Base-by-base conservation (phyloP, 2,113 vertebrate genomes). In the Protobothrops mucrosquamatus region DNA sequence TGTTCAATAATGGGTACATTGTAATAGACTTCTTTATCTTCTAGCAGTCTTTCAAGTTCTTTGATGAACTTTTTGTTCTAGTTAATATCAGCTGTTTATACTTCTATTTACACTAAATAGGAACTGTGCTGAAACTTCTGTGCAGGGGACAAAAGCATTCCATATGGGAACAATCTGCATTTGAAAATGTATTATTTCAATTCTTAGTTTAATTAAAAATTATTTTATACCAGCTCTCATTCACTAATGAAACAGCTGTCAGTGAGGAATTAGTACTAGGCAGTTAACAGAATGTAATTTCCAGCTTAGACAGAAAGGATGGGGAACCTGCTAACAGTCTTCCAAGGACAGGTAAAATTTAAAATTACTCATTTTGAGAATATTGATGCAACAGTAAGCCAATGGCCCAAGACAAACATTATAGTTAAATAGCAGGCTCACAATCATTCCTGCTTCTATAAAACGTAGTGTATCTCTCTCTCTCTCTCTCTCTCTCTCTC, bases 221-320 rank as follows among this genome's bases (percentile, higher is more conserved):
- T 95, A 93, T 96, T 96, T 96, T 94, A 95, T 94, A 89, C 91
- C 91, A 56, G 57, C 92, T 95, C 94, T 93, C 92, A 94, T 94
- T 93, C 95, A 93, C 91, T 95, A 91, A 95, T 97, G 95, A 95
- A 97, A 96, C 93, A 96, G 94, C 90, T 94, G 95, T 87, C 93
- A 91, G 56, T 96, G 96, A 96, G 92, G 94, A 96, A 96, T 95
- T 96, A 95, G 91, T 95, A 93, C 94, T 89, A 88, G 94, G 95
- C 94, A 96, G 92, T 0, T 0, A 88, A 90, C 69, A 94, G 95
- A 93, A 94, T 95, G 95, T 96, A 95, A 96, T 97, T 95, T 96
- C 55, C 48, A 94, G 61, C 18, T 91, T 95, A 93, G 91, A 93
- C 81, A 93, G 93, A 94, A 91, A 89, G 46, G 46, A 64, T 94